Evolutionary conservation across 2,113 vertebrate species (phyloP).

Genomic region (Phocoena phocoena): DNA sequence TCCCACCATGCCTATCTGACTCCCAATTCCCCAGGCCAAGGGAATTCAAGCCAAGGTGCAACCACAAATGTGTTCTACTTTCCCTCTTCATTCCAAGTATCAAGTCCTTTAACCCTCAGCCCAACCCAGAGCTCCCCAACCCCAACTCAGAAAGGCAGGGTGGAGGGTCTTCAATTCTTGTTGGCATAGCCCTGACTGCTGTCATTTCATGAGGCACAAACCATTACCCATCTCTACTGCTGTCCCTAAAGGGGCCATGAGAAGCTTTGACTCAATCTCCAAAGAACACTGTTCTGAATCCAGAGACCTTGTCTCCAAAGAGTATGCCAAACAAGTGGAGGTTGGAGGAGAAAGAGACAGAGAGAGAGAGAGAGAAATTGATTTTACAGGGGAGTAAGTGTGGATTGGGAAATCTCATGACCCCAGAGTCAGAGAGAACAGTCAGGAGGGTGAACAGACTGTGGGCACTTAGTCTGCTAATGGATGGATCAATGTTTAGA

Average conservation of each 20-base stretch:
- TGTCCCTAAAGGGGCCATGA: not conserved
- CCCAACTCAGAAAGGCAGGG: not conserved
- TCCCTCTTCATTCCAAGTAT: too few species aligned
- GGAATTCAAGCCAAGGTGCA: not conserved
- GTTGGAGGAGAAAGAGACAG: not conserved
- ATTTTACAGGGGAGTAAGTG: not conserved
- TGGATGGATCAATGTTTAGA: not conserved
- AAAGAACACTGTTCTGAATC: not conserved
- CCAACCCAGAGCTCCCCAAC: not conserved
- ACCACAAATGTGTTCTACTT: not conserved
- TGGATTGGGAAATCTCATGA: not conserved
- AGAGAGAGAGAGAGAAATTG: not conserved
- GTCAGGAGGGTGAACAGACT: not conserved
- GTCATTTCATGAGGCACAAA: not conserved
- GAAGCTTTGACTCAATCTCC: not conserved
- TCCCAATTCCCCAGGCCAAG: not conserved
- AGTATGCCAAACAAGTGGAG: not conserved
- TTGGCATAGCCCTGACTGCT: not conserved
- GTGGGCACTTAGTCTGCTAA: not conserved
- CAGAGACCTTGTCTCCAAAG: constrained; percentile 1
- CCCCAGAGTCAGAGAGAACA: not conserved
- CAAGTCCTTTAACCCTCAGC: not conserved
- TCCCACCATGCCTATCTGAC: not conserved
- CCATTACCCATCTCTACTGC: not conserved
- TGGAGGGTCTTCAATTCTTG: not conserved